phyloP scores from a whole-genome alignment of 2,113 vertebrate species.

The Calypte anna region DNA sequence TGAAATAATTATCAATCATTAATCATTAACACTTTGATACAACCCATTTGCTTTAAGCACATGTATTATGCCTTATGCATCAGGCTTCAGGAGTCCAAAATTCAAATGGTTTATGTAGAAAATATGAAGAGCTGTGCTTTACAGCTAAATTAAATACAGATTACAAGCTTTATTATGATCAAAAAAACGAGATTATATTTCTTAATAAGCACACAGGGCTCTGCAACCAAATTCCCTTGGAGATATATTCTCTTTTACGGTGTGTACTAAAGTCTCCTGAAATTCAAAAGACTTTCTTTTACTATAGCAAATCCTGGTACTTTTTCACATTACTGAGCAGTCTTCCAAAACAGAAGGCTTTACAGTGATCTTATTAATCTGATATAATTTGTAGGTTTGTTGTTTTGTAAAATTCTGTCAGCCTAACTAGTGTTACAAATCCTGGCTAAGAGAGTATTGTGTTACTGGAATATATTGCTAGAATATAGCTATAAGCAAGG shows the following conservation, averaged over 20 bases:
- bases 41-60: constrained; percentile 23
- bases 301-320: background rate
- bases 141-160: background rate
- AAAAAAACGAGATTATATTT: background rate
- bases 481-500: background rate
- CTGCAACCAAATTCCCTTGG: background rate
- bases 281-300: background rate
- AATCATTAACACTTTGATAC: background rate
- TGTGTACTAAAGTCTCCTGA: background rate
- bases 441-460: background rate
- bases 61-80: constrained; percentile 6
- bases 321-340: background rate
- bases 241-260: background rate
- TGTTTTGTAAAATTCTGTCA: background rate
- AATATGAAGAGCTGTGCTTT: background rate
- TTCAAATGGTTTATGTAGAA: background rate
- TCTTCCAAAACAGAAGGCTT: background rate
- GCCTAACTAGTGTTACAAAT: background rate
- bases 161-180: background rate
- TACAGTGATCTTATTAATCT: background rate
- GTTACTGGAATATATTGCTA: background rate
- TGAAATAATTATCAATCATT: constrained; percentile 38
- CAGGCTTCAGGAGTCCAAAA: constrained; percentile 6
- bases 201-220: background rate
- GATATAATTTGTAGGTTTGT: background rate